phyloP scores from a whole-genome alignment of 2,888 invertebrate genomes.

The Drosophila emarginata region DNA sequence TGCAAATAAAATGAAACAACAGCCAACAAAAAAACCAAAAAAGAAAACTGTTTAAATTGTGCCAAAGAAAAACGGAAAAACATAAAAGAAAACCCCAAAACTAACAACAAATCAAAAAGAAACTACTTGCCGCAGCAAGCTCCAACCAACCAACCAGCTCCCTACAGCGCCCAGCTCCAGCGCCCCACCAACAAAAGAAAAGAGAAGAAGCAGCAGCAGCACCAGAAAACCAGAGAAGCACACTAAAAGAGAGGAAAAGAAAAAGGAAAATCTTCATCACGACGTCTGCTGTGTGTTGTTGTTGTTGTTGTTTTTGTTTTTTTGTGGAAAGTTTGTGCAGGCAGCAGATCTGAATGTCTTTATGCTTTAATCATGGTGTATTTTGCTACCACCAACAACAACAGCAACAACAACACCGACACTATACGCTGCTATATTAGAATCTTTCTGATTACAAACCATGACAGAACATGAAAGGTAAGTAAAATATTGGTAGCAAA shows the following conservation, averaged over 20 bases:
- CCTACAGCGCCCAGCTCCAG: conserved; percentile 24
- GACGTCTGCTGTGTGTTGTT: conserved; percentile 25
- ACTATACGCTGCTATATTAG: conserved; percentile 91
- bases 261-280: conserved; percentile 14
- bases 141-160: conserved; percentile 13
- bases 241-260: neutral
- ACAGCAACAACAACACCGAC: conserved; percentile 80
- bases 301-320: conserved; percentile 54
- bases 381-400: conserved; percentile 84
- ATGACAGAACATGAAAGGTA: conserved; percentile 97
- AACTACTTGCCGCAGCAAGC: conserved; percentile 8
- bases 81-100: conserved; percentile 26
- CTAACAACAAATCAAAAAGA: conserved; percentile 29
- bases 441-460: conserved; percentile 92
- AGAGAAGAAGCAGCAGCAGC: conserved; percentile 3
- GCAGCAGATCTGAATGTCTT: conserved; percentile 85
- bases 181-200: neutral
- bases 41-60: conserved; percentile 52
- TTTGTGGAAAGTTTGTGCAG: conserved; percentile 80
- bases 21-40: conserved; percentile 17
- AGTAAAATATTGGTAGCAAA: conserved; percentile 65
- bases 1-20: conserved; percentile 8
- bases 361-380: conserved; percentile 93
- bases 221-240: conserved; percentile 3
- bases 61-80: conserved; percentile 56